Base-by-base conservation (phyloP, 2,797 vertebrate species). In the Ctenopoma kingsleyae region DNA sequence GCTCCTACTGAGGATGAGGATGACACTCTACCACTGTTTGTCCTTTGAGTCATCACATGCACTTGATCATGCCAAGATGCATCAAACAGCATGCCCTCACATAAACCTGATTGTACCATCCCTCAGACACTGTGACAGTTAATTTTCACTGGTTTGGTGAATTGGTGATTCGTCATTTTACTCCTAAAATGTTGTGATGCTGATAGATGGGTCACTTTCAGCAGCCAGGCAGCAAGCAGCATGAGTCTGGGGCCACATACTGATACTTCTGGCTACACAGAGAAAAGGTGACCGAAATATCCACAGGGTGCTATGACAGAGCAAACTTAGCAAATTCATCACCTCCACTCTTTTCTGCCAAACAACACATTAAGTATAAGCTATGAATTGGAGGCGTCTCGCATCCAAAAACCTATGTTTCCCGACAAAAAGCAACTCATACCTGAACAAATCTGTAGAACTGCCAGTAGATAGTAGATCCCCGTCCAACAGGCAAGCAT, bases 391-490 rank as follows among this genome's bases (percentile, higher is more conserved):
- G 13, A 59, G 65, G 65, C 23, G 46, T 57, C 13, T 9, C 43
- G 44, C 27, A 13, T 17, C 3, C 1, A 30, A 12, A n/a, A 61
- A 41, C 6, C 64, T 1, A 41, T 53, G 3, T 1, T 46, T 22
- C 46, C 19, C 1, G 8, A 1, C 9, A 51, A 62, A 9, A 9
- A 73, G 10, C 4, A 35, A 46, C 8, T 67, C 80, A 67, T 93
- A 95, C 94, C 94, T 94, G 93, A 84, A 81, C 82, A 93, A 77
- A 90, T 76, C 32, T 89, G 89, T 23, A 93, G 83, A 78, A 90
- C 79, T 76, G 88, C 88, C 83, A 93, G 79, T 36, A 94, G 78
- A 69, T 82, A 76, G 76, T 84, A 90, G 88, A 91, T 82, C 48
- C 91, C 90, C 64, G 76, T 79, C 67, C 71, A 75, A 77, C 78